Base-by-base conservation (phyloP, 2,797 vertebrate genomes). In the Sebastes minor region DNA sequence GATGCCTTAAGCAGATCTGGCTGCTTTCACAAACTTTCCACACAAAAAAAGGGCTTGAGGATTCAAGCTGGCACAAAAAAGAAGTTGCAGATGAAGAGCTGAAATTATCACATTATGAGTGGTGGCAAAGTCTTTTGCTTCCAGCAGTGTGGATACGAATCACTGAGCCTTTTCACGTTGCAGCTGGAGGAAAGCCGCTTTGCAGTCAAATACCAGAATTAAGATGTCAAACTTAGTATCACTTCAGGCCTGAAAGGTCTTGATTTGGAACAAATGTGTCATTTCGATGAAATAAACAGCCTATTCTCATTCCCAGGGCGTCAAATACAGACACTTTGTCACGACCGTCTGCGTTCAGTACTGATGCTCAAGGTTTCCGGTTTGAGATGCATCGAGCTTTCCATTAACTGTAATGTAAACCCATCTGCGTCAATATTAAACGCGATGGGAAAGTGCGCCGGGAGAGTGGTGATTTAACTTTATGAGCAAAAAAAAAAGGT, bases 71-170 rank as follows among this genome's bases (percentile, higher is more conserved):
- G 83, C 76, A 76, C 55, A 20, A 7, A 12, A 7, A 66, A 75
- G 55, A 68, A 20, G 42, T 61, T 42, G 18, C 61, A 76, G 71
- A 87, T 71, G 56, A 86, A 74, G 57, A 83, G 30, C 25, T 83
- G 81, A 82, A 89, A 88, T 86, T 62, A 91, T 91, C 88, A 84
- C 80, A 85, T 90, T 83, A 87, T 76, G 28, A 74, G 65, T 25
- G 27, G 56, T 82, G 78, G 74, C 71, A 77, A 83, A 70, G 80
- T 64, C 49, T 76, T 57, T 66, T 55, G 11, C 62, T 67, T 84
- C 76, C 76, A 83, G 55, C 65, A n/a, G 46, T 25, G 56, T 69
- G 66, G 77, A 68, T 68, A 61, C 18, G 42, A 59, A 71, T 4
- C 25, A 76, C 23, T 33, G 52, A 64, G 56, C n/a, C 38, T 62